Evolutionary conservation across 2,113 vertebrate genomes (phyloP).

Genomic region (Hirundichthys speculiger): DNA sequence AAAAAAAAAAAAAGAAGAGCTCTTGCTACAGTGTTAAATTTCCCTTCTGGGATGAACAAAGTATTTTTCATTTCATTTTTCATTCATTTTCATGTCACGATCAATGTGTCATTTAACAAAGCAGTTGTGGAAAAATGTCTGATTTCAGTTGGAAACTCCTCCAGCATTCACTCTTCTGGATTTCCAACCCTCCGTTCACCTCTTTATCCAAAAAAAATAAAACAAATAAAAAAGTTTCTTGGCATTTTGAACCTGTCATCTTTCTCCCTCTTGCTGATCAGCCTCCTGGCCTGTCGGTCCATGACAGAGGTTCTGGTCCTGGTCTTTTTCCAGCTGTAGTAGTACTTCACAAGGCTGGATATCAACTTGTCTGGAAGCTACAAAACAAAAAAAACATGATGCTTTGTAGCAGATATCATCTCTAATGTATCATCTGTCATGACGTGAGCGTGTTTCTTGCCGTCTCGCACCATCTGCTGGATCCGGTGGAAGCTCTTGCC

Average conservation of each 20-base stretch:
- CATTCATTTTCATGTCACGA: no score
- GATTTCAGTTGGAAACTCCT: no score
- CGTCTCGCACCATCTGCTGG: conserved; percentile 93
- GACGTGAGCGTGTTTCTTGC: not conserved
- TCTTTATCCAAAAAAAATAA: no score
- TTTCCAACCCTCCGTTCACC: no score
- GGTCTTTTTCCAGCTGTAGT: conserved; percentile 95
- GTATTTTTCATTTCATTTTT: no score
- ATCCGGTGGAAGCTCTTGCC: conserved; percentile 99
- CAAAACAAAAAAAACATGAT: rapidly evolving
- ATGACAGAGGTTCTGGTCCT: conserved; percentile 91
- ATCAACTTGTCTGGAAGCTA: conserved; percentile 92
- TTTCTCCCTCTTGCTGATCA: conserved; percentile 88
- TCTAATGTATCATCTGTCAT: no score
- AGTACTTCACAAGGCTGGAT: conserved; percentile 92
- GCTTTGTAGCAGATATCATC: no score
- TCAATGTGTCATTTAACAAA: conserved; percentile 31
- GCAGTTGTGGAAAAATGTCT: conserved; percentile 23
- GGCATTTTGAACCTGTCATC: conserved; percentile 83
- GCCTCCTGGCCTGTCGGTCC: conserved; percentile 90
- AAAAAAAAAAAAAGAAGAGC: no score
- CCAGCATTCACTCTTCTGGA: no score
- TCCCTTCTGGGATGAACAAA: no score
- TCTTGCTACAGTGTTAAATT: no score
- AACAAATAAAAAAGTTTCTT: not conserved